Evolutionary conservation across 2,113 vertebrate species (phyloP).

Genomic region (human): GRCh38 chr17:55641501-55642000

Average conservation of each 20-base stretch:
- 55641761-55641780: no score
- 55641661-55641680: not conserved
- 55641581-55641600: no score
- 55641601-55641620: not conserved
- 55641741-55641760: not conserved
- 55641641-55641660: not conserved
- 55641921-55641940: not conserved
- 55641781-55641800: not conserved
- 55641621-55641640: not conserved
- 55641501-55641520: not conserved
- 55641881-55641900: not conserved
- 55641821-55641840: not conserved
- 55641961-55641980: not conserved
- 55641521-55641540: not conserved
- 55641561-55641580: not conserved
- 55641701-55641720: no score
- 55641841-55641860: not conserved
- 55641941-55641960: not conserved
- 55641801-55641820: not conserved
- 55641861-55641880: not conserved
- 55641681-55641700: not conserved
- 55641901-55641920: not conserved
- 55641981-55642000: not conserved
- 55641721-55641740: not conserved
- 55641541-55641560: not conserved